phyloP scores from a whole-genome alignment of 2,888 invertebrate species.

The Tinea trinotella region DNA sequence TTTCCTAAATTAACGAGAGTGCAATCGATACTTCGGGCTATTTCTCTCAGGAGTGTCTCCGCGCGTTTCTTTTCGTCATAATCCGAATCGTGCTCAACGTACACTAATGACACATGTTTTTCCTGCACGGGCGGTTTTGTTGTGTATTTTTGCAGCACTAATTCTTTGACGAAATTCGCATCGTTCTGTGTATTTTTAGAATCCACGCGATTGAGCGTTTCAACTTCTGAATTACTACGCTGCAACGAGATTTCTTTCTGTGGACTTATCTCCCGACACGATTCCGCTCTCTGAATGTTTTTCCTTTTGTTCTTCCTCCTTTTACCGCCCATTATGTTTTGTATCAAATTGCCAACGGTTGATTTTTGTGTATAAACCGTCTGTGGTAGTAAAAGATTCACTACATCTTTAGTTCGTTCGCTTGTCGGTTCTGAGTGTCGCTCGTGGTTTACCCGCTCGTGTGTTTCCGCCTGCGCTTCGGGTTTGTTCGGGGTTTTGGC shows the following conservation, averaged over 20 bases:
- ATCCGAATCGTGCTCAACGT: conserved; percentile 49
- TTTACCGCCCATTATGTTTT: conserved; percentile 60
- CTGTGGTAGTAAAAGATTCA: conserved; percentile 54
- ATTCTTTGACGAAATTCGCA: conserved; percentile 58
- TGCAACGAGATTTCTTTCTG: conserved; percentile 40
- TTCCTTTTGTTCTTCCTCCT: conserved; percentile 38
- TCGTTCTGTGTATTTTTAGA: conserved; percentile 47
- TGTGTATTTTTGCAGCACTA: conserved; percentile 62
- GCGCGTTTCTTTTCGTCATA: conserved; percentile 50
- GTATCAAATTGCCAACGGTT: conserved; percentile 53
- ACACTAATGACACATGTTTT: conserved; percentile 59
- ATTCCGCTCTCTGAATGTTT: conserved; percentile 39
- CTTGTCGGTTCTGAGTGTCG: conserved; percentile 22
- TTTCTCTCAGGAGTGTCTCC: conserved; percentile 56
- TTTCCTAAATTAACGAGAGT: conserved; percentile 52
- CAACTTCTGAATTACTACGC: conserved; percentile 39
- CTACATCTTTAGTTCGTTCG: conserved; percentile 53
- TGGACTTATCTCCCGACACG: conserved; percentile 40
- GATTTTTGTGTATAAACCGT: conserved; percentile 55
- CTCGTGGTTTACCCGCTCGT: conserved; percentile 28
- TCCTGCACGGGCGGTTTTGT: conserved; percentile 38
- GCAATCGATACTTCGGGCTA: conserved; percentile 58
- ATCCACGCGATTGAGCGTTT: conserved; percentile 22
- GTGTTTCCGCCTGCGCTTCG: conserved; percentile 34
- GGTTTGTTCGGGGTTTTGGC: conserved; percentile 55